Conservation (phyloP, 2,113 vertebrate genomes). For the Bufo gargarizans region DNA sequence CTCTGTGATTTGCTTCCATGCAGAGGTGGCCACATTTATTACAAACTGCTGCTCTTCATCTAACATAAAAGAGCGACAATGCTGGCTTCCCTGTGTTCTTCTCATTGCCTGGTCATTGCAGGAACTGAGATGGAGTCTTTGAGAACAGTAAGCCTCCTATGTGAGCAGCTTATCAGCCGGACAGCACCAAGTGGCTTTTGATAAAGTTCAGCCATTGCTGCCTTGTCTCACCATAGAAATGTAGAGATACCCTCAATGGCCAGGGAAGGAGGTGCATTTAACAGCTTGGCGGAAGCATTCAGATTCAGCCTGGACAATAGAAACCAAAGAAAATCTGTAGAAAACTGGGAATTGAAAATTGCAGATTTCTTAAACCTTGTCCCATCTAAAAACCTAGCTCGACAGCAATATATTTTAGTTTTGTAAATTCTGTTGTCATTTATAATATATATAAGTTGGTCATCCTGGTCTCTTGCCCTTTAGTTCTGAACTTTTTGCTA, state of each 20-base stretch:
- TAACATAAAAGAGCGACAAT: conserved; percentile 36
- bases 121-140: conserved; percentile 45
- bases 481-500: background rate
- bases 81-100: conserved; percentile 13
- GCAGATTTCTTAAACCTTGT: background rate
- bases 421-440: background rate
- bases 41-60: conserved; percentile 4
- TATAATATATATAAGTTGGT: background rate
- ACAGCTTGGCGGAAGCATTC: conserved; percentile 20
- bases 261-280: conserved; percentile 39
- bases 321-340: background rate
- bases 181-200: conserved; percentile 35
- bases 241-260: conserved; percentile 31
- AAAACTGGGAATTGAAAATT: conserved; percentile 31
- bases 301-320: conserved; percentile 18
- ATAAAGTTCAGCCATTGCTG: conserved; percentile 35
- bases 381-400: background rate
- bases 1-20: conserved; percentile 26
- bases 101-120: conserved; percentile 42
- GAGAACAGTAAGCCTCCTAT: conserved; percentile 30
- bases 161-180: conserved; percentile 40
- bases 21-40: conserved; percentile 26
- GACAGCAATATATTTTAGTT: background rate
- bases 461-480: no score
- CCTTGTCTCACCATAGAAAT: conserved; percentile 30